Conservation (phyloP, 2,113 vertebrate genomes). For the Benitochromis conjunctus region DNA sequence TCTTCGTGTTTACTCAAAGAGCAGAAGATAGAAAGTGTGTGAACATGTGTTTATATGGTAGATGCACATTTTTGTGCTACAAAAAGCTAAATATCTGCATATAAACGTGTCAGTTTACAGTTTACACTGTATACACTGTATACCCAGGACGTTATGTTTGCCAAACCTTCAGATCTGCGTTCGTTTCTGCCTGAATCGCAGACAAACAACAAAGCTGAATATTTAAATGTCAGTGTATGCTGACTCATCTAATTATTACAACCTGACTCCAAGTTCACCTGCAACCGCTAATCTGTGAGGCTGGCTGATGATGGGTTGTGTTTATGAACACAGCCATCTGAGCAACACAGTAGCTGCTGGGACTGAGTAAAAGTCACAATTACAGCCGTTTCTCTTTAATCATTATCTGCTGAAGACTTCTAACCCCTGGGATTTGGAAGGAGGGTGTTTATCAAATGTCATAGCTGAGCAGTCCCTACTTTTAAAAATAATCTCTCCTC, state of each 20-base stretch:
- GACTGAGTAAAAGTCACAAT: neutral
- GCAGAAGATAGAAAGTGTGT: neutral
- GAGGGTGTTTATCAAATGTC: neutral
- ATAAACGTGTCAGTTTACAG: neutral
- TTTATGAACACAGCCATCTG: neutral
- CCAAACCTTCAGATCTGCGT: neutral
- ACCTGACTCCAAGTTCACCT: neutral
- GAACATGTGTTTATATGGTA: accelerated
- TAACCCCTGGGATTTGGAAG: neutral
- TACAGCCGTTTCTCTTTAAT: neutral
- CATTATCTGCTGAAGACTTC: neutral
- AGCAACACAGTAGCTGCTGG: neutral
- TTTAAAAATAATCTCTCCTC: neutral
- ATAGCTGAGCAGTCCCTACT: neutral
- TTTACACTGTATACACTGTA: neutral
- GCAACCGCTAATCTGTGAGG: neutral
- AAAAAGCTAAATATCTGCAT: neutral
- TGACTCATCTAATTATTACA: neutral
- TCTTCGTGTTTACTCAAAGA: neutral
- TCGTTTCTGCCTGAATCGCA: neutral
- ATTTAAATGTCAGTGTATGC: neutral
- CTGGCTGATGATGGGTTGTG: neutral
- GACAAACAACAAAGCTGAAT: neutral
- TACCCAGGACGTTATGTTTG: neutral
- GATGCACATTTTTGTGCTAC: neutral